These are phyloP conservation scores for Rhogogaster chlorosoma DNA, from an alignment of 2,888 invertebrate genomes.

Conservation along the genomic window DNA sequence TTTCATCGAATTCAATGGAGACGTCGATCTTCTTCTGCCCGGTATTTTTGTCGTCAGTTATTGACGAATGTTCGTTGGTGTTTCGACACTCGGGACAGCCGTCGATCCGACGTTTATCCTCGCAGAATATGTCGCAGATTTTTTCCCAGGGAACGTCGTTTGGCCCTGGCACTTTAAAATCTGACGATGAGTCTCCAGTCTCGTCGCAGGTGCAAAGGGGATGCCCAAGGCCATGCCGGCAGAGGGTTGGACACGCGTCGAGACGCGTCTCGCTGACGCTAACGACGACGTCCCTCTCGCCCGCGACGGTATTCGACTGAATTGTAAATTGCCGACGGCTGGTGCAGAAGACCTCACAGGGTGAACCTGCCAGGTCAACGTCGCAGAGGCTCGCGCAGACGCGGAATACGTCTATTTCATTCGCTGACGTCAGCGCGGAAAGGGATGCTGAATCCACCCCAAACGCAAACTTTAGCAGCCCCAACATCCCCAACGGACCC, in stretches of 20 bases:
- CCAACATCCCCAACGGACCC: slow-evolving; percentile 67
- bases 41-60: neutral
- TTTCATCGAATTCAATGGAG: neutral
- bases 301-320: slow-evolving; percentile 44
- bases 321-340: slow-evolving; percentile 64
- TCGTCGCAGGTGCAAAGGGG: slow-evolving; percentile 39
- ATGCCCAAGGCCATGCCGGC: slow-evolving; percentile 22
- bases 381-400: slow-evolving; percentile 21
- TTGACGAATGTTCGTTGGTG: neutral
- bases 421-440: slow-evolving; percentile 54
- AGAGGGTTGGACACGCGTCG: slow-evolving; percentile 57
- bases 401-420: neutral
- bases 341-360: slow-evolving; percentile 80
- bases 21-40: neutral
- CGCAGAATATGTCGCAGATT: slow-evolving; percentile 10
- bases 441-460: slow-evolving; percentile 55
- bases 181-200: neutral
- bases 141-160: neutral
- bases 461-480: slow-evolving; percentile 62
- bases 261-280: slow-evolving; percentile 79
- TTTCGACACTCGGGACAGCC: neutral
- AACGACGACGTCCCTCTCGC: slow-evolving; percentile 66
- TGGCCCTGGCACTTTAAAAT: neutral
- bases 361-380: slow-evolving; percentile 76
- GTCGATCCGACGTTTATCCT: neutral